A percentile compares a stretch with the other conserved stretches of the same genome.
These are phyloP conservation scores for Rachycentron canadum DNA, from an alignment of 2,797 vertebrate genomes.

Conservation along the genomic window DNA sequence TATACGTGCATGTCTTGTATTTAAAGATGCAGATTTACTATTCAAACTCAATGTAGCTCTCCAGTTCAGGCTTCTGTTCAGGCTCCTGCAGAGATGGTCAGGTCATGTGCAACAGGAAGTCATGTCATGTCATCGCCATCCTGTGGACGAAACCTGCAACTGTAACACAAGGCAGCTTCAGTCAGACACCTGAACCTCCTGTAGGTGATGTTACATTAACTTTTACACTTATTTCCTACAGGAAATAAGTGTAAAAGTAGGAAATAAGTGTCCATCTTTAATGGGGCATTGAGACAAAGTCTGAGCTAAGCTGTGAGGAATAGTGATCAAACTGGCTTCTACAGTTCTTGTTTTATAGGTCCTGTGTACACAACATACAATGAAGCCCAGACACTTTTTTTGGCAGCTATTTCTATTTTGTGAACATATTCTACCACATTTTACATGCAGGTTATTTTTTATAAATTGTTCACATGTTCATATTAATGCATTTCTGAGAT, in stretches of 20 bases:
- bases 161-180: constrained; percentile 22
- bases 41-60: not conserved
- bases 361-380: not conserved
- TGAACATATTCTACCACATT: not conserved
- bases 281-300: not conserved
- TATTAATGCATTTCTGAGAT: too few species aligned
- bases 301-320: not conserved
- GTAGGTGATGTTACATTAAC: not conserved
- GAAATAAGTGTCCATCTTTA: not conserved
- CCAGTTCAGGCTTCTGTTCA: not conserved
- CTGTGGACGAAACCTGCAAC: constrained; percentile 26
- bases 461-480: too few species aligned
- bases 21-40: not conserved
- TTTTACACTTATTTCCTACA: not conserved
- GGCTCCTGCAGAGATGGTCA: not conserved
- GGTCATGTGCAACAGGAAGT: not conserved
- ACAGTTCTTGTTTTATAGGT: not conserved
- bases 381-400: not conserved
- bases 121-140: constrained; percentile 32
- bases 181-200: not conserved
- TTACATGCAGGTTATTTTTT: too few species aligned
- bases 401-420: too few species aligned
- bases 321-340: not conserved
- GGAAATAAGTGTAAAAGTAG: not conserved
- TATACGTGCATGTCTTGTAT: not conserved